Percentiles rank a stretch among this genome's conserved stretches.
phyloP scores from a whole-genome alignment of 2,113 vertebrate genomes.

The Cyprinodon brontotheroides region DNA sequence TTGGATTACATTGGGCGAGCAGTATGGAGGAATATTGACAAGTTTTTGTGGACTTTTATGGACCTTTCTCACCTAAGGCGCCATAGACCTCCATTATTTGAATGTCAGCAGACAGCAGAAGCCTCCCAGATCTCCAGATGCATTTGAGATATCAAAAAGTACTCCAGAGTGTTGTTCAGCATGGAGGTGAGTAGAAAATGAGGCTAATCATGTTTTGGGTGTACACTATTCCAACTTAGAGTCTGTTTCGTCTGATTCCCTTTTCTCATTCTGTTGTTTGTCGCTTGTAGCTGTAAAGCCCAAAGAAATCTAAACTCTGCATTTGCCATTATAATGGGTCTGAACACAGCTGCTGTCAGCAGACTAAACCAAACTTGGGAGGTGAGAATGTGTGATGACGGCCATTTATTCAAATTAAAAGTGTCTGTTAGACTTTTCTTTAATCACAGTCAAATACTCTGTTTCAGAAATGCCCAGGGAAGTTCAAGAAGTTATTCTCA shows the following conservation, averaged over 20 bases:
- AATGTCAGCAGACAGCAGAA: too few relatives aligned
- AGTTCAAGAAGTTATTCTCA: conserved; percentile 98
- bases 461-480: conserved; percentile 94
- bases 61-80: too few relatives aligned
- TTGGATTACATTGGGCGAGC: too few relatives aligned
- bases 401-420: neutral
- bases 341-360: conserved; percentile 96
- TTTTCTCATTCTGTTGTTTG: neutral
- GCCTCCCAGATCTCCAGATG: too few relatives aligned
- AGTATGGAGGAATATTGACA: too few relatives aligned
- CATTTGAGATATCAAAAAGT: too few relatives aligned
- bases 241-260: neutral
- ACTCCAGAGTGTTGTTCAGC: too few relatives aligned
- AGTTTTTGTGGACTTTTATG: too few relatives aligned
- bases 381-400: conserved; percentile 76
- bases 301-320: conserved; percentile 97
- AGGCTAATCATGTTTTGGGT: too few relatives aligned
- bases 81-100: too few relatives aligned
- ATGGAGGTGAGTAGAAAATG: too few relatives aligned
- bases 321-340: conserved; percentile 98
- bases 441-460: neutral
- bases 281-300: conserved; percentile 89
- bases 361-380: conserved; percentile 97
- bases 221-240: too few relatives aligned
- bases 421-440: neutral